phyloP scores from a whole-genome alignment of 2,888 invertebrate genomes.

The Salticus scenicus region DNA sequence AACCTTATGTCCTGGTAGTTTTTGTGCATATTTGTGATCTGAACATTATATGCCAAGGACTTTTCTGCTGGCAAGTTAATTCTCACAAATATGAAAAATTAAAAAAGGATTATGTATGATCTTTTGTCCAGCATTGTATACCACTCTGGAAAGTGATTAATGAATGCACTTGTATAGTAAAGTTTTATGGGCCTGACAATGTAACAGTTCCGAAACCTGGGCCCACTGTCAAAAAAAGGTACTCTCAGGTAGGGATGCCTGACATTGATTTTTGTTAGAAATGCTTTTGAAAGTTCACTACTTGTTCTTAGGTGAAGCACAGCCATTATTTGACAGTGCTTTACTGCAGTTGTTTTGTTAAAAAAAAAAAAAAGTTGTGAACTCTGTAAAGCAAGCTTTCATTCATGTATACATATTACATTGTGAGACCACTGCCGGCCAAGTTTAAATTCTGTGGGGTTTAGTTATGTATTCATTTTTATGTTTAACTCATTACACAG shows the following conservation, averaged over 20 bases:
- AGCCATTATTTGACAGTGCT: conserved; percentile 67
- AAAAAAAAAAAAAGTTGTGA: conserved; percentile 31
- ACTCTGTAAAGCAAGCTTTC: conserved; percentile 60
- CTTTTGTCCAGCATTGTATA: not conserved
- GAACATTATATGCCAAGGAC: conserved; percentile 39
- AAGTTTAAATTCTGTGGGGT: conserved; percentile 60
- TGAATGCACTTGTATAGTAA: conserved; percentile 31
- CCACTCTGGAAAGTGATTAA: conserved; percentile 36
- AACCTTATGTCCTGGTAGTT: conserved; percentile 28
- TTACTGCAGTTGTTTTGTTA: conserved; percentile 63
- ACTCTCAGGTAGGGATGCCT: conserved; percentile 60
- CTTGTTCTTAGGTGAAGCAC: conserved; percentile 56
- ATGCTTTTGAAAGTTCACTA: conserved; percentile 55
- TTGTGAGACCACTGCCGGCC: conserved; percentile 70
- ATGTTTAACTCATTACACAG: conserved; percentile 63
- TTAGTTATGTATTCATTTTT: conserved; percentile 64
- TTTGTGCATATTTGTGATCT: conserved; percentile 30
- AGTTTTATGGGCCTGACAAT: not conserved
- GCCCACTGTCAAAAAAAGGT: too few relatives aligned
- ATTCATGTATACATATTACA: conserved; percentile 69
- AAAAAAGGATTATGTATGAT: conserved; percentile 7
- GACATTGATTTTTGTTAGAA: conserved; percentile 38
- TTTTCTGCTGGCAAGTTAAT: conserved; percentile 35
- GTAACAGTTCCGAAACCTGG: not conserved
- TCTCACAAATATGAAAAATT: conserved; percentile 33